A percentile compares a stretch with the other conserved stretches of the same genome.
These are phyloP conservation scores for Lasius fuliginosus DNA, from an alignment of 2,888 invertebrate genomes.

Conservation along the genomic window DNA sequence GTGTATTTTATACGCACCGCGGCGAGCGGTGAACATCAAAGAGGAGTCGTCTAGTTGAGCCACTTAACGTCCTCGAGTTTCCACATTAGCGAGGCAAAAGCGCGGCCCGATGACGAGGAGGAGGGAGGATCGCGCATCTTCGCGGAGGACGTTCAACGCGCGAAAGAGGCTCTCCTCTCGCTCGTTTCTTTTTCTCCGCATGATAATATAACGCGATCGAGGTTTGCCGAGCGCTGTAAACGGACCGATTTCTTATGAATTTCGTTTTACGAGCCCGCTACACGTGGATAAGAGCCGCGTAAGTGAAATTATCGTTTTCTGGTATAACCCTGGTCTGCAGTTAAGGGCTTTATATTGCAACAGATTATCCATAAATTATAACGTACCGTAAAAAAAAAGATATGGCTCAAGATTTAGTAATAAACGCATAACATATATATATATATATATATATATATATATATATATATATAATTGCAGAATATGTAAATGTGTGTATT, in stretches of 20 bases:
- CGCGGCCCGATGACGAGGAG: slow-evolving; percentile 18
- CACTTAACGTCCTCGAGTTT: slow-evolving; percentile 86
- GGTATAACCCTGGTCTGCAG: slow-evolving; percentile 25
- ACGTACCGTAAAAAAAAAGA: slow-evolving; percentile 37
- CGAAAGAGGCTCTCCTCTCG: neutral
- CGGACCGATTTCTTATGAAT: slow-evolving; percentile 50
- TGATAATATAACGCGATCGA: slow-evolving; percentile 60
- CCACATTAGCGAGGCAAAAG: slow-evolving; percentile 86
- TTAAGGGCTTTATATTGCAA: slow-evolving; percentile 42
- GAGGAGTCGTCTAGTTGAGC: slow-evolving; percentile 85
- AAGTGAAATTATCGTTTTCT: slow-evolving; percentile 49
- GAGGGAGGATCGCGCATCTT: slow-evolving; percentile 32
- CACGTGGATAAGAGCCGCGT: neutral
- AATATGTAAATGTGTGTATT: neutral
- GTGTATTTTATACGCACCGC: slow-evolving; percentile 63
- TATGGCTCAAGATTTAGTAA: slow-evolving; percentile 28
- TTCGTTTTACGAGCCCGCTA: slow-evolving; percentile 37
- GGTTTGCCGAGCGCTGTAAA: slow-evolving; percentile 20
- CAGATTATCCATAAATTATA: slow-evolving; percentile 49
- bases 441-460: neutral
- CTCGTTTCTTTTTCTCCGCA: slow-evolving; percentile 12
- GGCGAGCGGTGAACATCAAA: slow-evolving; percentile 82
- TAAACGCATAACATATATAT: neutral
- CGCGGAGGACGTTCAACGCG: slow-evolving; percentile 30
- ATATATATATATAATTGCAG: neutral